Conservation (phyloP, 2,797 vertebrate species). For the Brachyalestes nurse region DNA sequence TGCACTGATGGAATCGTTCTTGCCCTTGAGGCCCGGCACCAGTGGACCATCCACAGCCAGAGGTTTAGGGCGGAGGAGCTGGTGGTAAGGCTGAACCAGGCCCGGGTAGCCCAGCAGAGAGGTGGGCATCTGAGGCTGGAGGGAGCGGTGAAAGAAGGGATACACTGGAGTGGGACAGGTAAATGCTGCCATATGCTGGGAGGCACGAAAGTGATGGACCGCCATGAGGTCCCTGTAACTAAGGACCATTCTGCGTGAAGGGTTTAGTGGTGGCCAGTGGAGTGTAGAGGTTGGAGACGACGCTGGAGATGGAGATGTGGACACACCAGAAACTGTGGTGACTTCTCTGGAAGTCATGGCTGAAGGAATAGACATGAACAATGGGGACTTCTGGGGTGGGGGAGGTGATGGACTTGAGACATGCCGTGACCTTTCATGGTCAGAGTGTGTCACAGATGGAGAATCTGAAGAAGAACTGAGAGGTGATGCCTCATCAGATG, state of each 20-base stretch:
- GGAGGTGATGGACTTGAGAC: conserved; percentile 22
- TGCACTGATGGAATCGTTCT: conserved; percentile 55
- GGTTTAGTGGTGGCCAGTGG: conserved; percentile 68
- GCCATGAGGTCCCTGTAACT: conserved; percentile 69
- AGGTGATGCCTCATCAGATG: conserved; percentile 29
- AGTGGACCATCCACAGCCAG: conserved; percentile 56
- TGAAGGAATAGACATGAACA: conserved; percentile 33
- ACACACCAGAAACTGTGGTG: conserved; percentile 59
- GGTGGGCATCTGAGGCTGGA: conserved; percentile 63
- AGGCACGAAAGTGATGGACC: conserved; percentile 59
- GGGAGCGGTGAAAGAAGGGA: conserved; percentile 65
- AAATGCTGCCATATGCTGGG: conserved; percentile 60
- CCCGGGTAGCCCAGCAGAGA: conserved; percentile 61
- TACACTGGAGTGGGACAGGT: conserved; percentile 68
- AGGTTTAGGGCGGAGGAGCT: conserved; percentile 53
- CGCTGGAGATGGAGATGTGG: conserved; percentile 50
- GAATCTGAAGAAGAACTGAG: conserved; percentile 44
- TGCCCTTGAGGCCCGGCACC: conserved; percentile 64
- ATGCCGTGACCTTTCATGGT: conserved; percentile 30
- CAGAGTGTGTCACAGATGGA: conserved; percentile 32
- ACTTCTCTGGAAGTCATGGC: conserved; percentile 59
- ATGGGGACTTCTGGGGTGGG: conserved; percentile 55
- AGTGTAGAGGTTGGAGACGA: conserved; percentile 46
- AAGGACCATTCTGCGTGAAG: conserved; percentile 65
- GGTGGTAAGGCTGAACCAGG: conserved; percentile 64